Base-by-base conservation (phyloP, 1,140 invertebrate genomes). In the Coenobita brevimanus region DNA sequence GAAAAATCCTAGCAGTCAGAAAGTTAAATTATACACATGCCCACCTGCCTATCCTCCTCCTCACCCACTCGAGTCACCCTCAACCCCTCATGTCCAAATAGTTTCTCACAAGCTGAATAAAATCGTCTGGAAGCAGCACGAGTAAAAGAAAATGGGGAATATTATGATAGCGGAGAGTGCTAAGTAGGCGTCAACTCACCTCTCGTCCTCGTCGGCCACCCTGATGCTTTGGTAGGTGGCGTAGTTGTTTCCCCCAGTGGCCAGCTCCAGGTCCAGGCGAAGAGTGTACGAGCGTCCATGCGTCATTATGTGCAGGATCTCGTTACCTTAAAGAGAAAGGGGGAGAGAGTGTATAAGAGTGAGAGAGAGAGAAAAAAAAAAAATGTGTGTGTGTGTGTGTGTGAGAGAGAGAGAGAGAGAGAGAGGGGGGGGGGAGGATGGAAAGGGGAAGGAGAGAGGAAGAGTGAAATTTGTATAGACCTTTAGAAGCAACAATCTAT, bases 271-370 rank as follows among this genome's bases (percentile, higher is more conserved):
- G 30, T 80, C 76, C n/a, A 80, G 54, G 41, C 76, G 76, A 33
- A 80, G 2, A n/a, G 54, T 4, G 43, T 80, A 80, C 2, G 24
- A 27, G n/a, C 76, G 24, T 27, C 76, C 41, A 57, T 17, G 21
- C 4, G 76, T 80, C 33, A 80, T 27, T 36, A 36, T 27, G 76
- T 80, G 76, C 27, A 80, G 54, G 2, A 60, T 13, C 24, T 80
- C 76, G 24, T 80, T 80, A 33, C 76, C 76, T 80, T 50, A 1
- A 36, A 3, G n/a, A 30, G n/a, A 0, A 76, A 41, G 8, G 24
- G 17, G 1, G 24, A 2, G 24, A 21, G 17, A 33, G 17, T 33
- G 10, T n/a, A 38, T 38, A 24, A n/a, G 21, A 24, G 21, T 24
- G 54, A 75, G 30, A 4, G n/a, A 3, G 33, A 2, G 36, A 3